Base-by-base conservation (phyloP, 2,888 invertebrate species). In the Cyclophora albipunctata region DNA sequence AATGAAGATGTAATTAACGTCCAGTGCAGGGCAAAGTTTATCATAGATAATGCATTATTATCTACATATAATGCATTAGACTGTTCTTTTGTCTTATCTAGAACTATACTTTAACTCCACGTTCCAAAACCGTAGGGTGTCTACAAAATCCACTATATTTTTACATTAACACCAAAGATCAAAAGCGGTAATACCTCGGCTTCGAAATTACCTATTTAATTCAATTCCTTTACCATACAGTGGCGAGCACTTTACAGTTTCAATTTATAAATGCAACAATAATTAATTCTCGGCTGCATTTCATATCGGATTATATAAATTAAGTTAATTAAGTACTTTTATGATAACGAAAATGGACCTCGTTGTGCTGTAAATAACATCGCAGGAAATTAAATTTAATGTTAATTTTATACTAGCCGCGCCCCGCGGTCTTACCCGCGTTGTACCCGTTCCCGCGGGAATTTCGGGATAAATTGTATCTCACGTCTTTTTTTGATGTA, bases 121-220 rank as follows among this genome's bases (percentile, higher is more conserved):
- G 49, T 48, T 42, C 6, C 49, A 64, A 68, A 20, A 67, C 73
- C 68, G 71, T 60, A 66, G 72, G 79, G 76, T 62, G 74, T 72
- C 71, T 52, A 63, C 40, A 35, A 37, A 46, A 4, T 42, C 45
- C 42, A 20, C 7, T 60, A 65, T 60, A 67, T 67, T 73, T 46
- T 70, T 69, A 63, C 66, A 69, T 73, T 76, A 76, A 73, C 77
- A 78, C 71, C 66, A 59, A 59, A 73, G 75, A 81, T 80, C 79
- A 80, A 81, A 81, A 75, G 67, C 67, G 59, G 65, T 64, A 68
- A 73, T 76, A 75, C 72, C 74, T 67, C 81, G 20, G 77, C 71
- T 69, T 69, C 74, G 63, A 71, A 64, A 75, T 80, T 75, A 76
- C 67, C 62, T 65, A 71, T 73, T 59, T 76, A 74, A 83, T 82